Conservation (phyloP, 2,888 invertebrate genomes). For the Deilephila elpenor region DNA sequence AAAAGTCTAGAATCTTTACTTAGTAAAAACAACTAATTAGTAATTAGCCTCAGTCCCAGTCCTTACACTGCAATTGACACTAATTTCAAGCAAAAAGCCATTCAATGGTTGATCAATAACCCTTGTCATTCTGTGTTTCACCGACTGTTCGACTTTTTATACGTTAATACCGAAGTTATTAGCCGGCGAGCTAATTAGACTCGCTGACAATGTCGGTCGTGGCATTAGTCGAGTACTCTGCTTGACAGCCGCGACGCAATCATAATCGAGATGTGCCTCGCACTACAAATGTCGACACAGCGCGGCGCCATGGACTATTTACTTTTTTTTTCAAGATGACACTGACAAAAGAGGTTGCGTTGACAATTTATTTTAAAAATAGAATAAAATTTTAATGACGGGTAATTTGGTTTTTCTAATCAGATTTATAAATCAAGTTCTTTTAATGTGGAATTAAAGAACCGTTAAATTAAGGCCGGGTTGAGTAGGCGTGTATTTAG, state of each 20-base stretch:
- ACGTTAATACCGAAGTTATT: constrained; percentile 5
- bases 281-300: constrained; percentile 44
- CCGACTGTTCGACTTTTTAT: background rate
- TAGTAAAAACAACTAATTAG: background rate
- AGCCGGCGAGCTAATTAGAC: constrained; percentile 58
- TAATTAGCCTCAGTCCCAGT: background rate
- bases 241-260: constrained; percentile 58
- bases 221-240: constrained; percentile 57
- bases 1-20: background rate
- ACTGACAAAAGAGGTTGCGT: constrained; percentile 43
- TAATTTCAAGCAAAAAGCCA: background rate
- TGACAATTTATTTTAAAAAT: constrained; percentile 22
- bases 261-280: constrained; percentile 59
- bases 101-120: constrained; percentile 7
- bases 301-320: constrained; percentile 59
- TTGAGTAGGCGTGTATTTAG: constrained; percentile 5
- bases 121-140: background rate
- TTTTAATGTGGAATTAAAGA: constrained; percentile 8
- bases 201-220: constrained; percentile 57
- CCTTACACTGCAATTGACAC: background rate
- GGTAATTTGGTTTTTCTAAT: constrained; percentile 24
- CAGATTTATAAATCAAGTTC: constrained; percentile 11
- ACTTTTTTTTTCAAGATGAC: constrained; percentile 54
- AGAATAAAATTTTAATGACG: constrained; percentile 1
- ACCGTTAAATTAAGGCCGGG: constrained; percentile 15